Conservation (phyloP, 2,113 vertebrate genomes). For the Craseonycteris thonglongyai region DNA sequence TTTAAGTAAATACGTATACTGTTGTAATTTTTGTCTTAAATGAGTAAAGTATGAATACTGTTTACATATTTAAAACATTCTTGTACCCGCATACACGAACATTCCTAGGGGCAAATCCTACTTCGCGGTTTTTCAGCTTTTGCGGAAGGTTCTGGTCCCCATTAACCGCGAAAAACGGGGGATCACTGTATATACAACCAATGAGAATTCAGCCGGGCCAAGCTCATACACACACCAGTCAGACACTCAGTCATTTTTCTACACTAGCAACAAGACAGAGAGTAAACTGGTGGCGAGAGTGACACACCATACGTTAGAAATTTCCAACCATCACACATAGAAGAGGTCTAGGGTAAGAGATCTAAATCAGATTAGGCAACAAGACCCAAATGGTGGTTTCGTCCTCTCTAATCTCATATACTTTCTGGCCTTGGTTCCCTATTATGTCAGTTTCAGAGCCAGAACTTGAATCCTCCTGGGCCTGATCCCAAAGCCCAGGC, state of each 20-base stretch:
- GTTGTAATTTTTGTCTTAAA: no score
- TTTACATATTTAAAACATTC: no score
- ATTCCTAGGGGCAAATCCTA: no score
- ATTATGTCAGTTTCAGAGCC: background rate
- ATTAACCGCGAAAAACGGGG: no score
- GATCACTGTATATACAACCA: no score
- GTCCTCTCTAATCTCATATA: background rate
- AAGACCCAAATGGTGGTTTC: background rate
- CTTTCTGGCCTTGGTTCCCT: background rate
- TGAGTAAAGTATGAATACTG: no score
- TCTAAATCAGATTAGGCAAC: background rate
- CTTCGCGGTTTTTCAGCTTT: no score
- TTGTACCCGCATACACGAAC: no score
- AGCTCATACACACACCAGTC: background rate
- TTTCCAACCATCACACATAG: background rate
- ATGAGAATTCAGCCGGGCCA: background rate
- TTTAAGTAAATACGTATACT: no score
- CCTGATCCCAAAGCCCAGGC: background rate
- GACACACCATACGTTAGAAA: background rate
- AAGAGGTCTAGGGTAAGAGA: background rate
- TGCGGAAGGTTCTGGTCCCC: no score
- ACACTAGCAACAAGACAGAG: background rate
- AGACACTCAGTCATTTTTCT: background rate
- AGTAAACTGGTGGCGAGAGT: background rate
- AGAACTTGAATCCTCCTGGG: background rate